phyloP scores from a whole-genome alignment of 2,888 invertebrate genomes.

The Megamerina dolium region DNA sequence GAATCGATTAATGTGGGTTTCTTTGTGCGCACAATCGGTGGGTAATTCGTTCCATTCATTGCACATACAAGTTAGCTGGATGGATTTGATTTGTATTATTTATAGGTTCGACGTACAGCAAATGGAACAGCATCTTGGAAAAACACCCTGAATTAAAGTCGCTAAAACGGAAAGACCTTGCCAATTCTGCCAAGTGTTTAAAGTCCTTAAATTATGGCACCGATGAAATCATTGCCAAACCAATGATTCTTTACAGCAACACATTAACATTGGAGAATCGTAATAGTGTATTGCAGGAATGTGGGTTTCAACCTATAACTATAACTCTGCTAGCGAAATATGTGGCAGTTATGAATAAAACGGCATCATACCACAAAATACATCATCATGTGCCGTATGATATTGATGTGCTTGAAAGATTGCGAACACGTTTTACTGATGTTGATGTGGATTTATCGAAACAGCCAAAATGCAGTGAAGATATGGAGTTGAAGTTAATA shows the following conservation, averaged over 20 bases:
- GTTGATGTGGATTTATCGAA: constrained; percentile 21
- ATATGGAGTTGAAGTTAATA: constrained; percentile 34
- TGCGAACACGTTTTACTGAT: constrained; percentile 34
- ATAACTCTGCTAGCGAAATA: constrained; percentile 48
- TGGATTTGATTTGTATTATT: neutral
- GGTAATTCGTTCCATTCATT: too few species aligned
- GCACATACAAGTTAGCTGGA: too few species aligned
- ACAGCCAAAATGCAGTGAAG: constrained; percentile 24
- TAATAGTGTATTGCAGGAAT: constrained; percentile 57
- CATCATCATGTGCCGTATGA: constrained; percentile 42
- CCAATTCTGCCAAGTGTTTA: constrained; percentile 30
- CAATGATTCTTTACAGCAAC: constrained; percentile 56
- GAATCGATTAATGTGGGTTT: constrained; percentile 26
- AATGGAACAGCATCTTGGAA: constrained; percentile 31
- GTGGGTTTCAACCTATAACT: constrained; percentile 52
- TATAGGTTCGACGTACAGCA: constrained; percentile 31
- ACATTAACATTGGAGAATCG: constrained; percentile 58
- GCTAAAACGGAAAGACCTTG: constrained; percentile 36
- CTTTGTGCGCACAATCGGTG: constrained; percentile 27
- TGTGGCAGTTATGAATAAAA: constrained; percentile 37
- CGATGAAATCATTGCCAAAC: constrained; percentile 53
- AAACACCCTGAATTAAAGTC: constrained; percentile 38
- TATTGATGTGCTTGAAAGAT: constrained; percentile 43
- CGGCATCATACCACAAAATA: constrained; percentile 46
- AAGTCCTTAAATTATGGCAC: constrained; percentile 48